Conservation (phyloP, 2,113 vertebrate species). For the Arothron firmamentum region DNA sequence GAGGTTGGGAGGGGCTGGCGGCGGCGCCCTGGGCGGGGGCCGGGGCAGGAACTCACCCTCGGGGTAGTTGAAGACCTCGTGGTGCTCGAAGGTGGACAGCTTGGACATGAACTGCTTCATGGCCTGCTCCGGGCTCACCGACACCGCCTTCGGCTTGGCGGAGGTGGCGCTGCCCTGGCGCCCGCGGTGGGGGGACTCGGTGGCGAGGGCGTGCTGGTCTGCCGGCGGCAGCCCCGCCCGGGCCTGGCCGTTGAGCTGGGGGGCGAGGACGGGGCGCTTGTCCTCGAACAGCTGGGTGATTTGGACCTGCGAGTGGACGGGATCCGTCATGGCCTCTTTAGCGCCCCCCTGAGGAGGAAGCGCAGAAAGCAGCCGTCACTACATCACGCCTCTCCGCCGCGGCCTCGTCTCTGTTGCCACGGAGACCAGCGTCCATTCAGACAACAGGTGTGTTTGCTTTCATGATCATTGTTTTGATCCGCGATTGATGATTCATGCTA, state of each 20-base stretch:
- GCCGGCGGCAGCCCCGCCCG: conserved; percentile 80
- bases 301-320: conserved; percentile 78
- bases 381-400: neutral
- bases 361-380: neutral
- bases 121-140: conserved; percentile 86
- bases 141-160: conserved; percentile 80
- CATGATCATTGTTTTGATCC: neutral
- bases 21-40: no score
- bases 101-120: conserved; percentile 98
- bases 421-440: conserved; percentile 1
- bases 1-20: no score
- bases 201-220: conserved; percentile 78
- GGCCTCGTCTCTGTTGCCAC: neutral
- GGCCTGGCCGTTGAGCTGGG: conserved; percentile 91
- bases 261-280: conserved; percentile 87
- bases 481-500: no score
- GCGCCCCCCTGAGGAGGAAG: conserved; percentile 48
- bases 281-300: conserved; percentile 91
- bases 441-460: conserved; percentile 28
- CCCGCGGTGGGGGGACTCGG: conserved; percentile 74
- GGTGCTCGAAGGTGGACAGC: conserved; percentile 90
- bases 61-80: conserved; percentile 90
- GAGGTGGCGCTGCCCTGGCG: conserved; percentile 88
- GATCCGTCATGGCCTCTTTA: conserved; percentile 58
- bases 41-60: conserved; percentile 66